These are phyloP conservation scores for Drosophila guanche DNA, from an alignment of 1,140 invertebrate species.

Conservation along the genomic window DNA sequence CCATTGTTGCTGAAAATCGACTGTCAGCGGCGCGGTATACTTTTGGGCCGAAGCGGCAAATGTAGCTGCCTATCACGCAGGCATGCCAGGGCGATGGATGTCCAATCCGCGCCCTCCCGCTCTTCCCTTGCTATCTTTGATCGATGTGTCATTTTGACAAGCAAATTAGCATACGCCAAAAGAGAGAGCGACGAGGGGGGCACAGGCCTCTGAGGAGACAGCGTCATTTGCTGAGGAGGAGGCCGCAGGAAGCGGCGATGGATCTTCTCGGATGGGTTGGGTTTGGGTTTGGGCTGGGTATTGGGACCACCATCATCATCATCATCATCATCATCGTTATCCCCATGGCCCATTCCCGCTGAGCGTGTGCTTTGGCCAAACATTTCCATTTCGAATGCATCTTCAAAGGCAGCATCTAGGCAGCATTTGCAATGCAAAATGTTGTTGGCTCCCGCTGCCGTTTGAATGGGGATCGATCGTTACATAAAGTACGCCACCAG, in stretches of 20 bases:
- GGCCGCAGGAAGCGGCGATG: constrained; percentile 8
- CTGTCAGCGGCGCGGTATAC: constrained; percentile 26
- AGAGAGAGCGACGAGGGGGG: neutral
- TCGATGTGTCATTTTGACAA: constrained; percentile 72
- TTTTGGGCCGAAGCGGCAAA: constrained; percentile 21
- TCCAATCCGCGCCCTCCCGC: neutral
- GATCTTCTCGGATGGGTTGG: constrained; percentile 2
- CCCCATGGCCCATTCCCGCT: constrained; percentile 38
- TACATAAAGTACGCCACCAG: constrained; percentile 71
- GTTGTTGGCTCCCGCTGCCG: constrained; percentile 15
- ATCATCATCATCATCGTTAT: constrained; percentile 15
- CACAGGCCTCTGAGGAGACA: constrained; percentile 27
- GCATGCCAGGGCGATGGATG: neutral
- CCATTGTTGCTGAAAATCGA: constrained; percentile 14
- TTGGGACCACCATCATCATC: neutral
- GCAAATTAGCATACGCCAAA: constrained; percentile 68
- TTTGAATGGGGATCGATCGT: constrained; percentile 69
- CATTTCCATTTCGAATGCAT: constrained; percentile 60
- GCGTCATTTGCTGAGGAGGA: constrained; percentile 59
- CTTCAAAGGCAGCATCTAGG: constrained; percentile 29
- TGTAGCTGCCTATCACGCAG: neutral
- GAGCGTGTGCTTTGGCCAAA: constrained; percentile 36
- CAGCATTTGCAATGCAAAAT: constrained; percentile 70
- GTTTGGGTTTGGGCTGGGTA: neutral
- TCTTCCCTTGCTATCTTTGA: constrained; percentile 19